Percentiles rank a stretch among this genome's conserved stretches.
Evolutionary conservation across 2,113 vertebrate genomes (phyloP).

Genomic region (Psophia crepitans): DNA sequence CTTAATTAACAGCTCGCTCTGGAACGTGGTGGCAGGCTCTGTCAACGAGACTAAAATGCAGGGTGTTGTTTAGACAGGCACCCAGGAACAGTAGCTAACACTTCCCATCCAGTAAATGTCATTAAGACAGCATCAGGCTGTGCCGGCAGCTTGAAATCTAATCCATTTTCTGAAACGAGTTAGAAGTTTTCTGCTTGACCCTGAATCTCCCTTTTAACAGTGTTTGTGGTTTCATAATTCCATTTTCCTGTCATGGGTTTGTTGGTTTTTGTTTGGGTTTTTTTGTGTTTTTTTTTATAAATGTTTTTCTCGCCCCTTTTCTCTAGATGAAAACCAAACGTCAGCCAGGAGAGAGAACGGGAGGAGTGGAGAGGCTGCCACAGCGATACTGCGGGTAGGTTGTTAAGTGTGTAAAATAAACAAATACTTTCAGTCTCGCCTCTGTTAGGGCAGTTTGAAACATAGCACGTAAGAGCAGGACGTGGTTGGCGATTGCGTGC

Average conservation of each 20-base stretch:
- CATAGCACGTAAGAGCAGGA: background rate
- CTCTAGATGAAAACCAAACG: rapidly evolving
- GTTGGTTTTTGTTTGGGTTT: too few species aligned
- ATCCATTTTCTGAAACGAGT: background rate
- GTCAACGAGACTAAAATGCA: background rate
- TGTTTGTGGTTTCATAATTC: background rate
- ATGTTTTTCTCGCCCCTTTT: background rate
- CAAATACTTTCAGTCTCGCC: background rate
- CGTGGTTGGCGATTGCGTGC: rapidly evolving
- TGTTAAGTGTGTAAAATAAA: background rate
- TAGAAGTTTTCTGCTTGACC: background rate
- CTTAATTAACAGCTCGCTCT: slow-evolving; percentile 46
- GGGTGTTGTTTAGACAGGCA: slow-evolving; percentile 15
- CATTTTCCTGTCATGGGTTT: too few species aligned
- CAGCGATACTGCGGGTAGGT: background rate
- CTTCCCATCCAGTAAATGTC: background rate
- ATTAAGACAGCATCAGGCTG: background rate
- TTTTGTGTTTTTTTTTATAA: background rate
- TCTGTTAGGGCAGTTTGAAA: background rate
- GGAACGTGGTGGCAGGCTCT: background rate
- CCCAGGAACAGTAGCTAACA: slow-evolving; percentile 9
- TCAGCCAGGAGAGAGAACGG: background rate
- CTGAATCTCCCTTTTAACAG: background rate
- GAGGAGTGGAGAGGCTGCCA: rapidly evolving
- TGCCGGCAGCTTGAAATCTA: background rate